Conservation (phyloP, 2,888 invertebrate species). For the Ceraclea dissimilis region DNA sequence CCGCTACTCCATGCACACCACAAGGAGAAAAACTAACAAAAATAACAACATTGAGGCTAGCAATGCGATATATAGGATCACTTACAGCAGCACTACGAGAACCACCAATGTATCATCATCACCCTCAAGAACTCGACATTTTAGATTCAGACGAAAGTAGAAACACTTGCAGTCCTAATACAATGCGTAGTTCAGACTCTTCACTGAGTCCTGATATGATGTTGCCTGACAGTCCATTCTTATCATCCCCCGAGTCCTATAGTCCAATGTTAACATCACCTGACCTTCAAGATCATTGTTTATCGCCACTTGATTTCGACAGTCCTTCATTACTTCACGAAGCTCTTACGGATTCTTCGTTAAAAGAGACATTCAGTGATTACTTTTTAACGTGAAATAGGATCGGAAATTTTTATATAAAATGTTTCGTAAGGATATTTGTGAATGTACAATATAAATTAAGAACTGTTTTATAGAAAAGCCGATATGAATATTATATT, state of each 20-base stretch:
- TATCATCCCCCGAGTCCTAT: slow-evolving; percentile 24
- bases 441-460: too few relatives aligned
- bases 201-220: slow-evolving; percentile 23
- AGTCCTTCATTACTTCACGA: slow-evolving; percentile 24
- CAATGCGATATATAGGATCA: slow-evolving; percentile 80
- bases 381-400: slow-evolving; percentile 23
- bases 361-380: slow-evolving; percentile 23
- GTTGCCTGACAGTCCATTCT: slow-evolving; percentile 23
- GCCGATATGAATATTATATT: too few relatives aligned
- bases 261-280: slow-evolving; percentile 24
- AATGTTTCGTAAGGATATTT: too few relatives aligned
- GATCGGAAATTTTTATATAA: neutral
- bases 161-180: slow-evolving; percentile 24
- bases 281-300: slow-evolving; percentile 22
- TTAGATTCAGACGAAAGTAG: slow-evolving; percentile 25
- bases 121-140: slow-evolving; percentile 15
- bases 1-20: slow-evolving; percentile 32
- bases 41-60: slow-evolving; percentile 78
- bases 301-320: slow-evolving; percentile 24
- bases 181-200: slow-evolving; percentile 19
- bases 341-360: slow-evolving; percentile 21
- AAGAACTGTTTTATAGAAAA: too few relatives aligned
- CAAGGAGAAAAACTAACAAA: slow-evolving; percentile 72
- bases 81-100: slow-evolving; percentile 56
- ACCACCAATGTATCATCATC: slow-evolving; percentile 30